Evolutionary conservation across 2,797 vertebrate species (phyloP).

Genomic region (Paratrypauchen microcephalus): DNA sequence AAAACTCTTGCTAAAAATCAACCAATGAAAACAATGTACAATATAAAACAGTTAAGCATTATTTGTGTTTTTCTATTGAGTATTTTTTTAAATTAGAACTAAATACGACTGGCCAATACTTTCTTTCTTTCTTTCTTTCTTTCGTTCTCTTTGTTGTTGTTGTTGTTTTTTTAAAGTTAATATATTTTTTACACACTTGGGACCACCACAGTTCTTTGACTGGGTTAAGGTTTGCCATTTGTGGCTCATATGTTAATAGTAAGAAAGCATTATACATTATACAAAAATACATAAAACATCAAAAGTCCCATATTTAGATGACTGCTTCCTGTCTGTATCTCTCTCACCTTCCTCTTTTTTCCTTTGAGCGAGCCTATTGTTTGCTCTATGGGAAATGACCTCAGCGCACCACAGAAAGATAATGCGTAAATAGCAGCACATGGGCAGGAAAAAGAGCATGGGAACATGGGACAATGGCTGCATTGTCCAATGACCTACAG

Average conservation of each 20-base stretch:
- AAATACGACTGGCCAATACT: not conserved
- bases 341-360: constrained; percentile 41
- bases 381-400: constrained; percentile 64
- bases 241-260: not conserved
- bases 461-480: constrained; percentile 60
- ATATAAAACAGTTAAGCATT: not conserved
- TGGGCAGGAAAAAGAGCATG: constrained; percentile 39
- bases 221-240: not conserved
- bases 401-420: constrained; percentile 51
- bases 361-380: constrained; percentile 56
- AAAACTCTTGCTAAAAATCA: not conserved
- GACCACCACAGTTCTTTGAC: not conserved
- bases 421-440: constrained; percentile 51
- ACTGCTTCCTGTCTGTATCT: constrained; percentile 25
- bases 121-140: not conserved
- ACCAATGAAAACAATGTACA: not conserved
- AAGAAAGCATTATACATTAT: not conserved
- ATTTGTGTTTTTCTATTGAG: not conserved
- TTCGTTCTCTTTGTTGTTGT: not conserved
- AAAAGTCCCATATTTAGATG: constrained; percentile 36
- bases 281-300: constrained; percentile 16
- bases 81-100: not conserved
- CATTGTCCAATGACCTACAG: constrained; percentile 50
- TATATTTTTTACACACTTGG: not conserved
- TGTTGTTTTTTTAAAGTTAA: not conserved